Conservation (phyloP, 2,797 vertebrate species). For the Buceros bicornis region DNA sequence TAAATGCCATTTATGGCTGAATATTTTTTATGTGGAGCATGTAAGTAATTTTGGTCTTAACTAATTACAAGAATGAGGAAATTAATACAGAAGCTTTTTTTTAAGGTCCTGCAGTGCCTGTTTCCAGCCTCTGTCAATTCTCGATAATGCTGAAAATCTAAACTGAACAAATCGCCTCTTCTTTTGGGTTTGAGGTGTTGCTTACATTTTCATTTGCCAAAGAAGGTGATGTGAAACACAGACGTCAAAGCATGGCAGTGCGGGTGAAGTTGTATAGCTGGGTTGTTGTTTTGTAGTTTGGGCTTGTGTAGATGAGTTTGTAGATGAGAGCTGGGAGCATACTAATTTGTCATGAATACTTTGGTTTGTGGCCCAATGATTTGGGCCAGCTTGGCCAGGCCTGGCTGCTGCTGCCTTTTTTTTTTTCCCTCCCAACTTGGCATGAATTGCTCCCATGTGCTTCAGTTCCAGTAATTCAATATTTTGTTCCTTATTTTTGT, state of each 20-base stretch:
- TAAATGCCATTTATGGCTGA: background rate
- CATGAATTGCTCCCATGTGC: slow-evolving; percentile 40
- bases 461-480: slow-evolving; percentile 51
- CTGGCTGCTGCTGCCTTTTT: background rate
- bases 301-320: background rate
- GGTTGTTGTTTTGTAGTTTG: background rate
- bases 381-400: slow-evolving; percentile 46
- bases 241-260: background rate
- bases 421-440: slow-evolving; percentile 3
- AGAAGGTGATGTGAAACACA: background rate
- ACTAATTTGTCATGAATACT: background rate
- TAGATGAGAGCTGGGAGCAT: background rate
- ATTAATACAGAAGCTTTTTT: background rate
- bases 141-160: background rate
- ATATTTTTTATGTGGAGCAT: background rate
- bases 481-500: slow-evolving; percentile 68
- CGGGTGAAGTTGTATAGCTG: background rate
- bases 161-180: background rate
- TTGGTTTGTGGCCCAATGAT: slow-evolving; percentile 27
- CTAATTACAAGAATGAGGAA: background rate
- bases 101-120: background rate
- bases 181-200: background rate
- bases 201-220: background rate
- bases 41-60: background rate
- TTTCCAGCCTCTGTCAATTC: background rate